Conservation (phyloP, 2,113 vertebrate genomes). For the Oryzias woworae region DNA sequence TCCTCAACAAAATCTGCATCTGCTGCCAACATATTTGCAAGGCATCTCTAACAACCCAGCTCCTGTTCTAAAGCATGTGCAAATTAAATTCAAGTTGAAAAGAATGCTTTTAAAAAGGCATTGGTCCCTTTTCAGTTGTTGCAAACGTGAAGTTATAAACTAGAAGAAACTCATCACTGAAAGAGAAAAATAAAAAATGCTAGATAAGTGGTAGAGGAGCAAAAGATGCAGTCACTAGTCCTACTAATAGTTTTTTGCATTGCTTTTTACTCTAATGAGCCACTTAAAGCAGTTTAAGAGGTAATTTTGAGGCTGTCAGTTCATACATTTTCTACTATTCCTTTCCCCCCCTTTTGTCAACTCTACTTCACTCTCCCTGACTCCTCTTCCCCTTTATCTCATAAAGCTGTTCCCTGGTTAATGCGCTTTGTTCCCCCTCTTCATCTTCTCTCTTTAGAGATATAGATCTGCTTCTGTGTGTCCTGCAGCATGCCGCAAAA, state of each 20-base stretch:
- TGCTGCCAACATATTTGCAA: conserved; percentile 10
- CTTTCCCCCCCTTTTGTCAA: background rate
- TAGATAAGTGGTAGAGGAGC: conserved; percentile 21
- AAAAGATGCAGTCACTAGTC: conserved; percentile 14
- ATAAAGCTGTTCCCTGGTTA: background rate
- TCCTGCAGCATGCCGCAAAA: conserved; percentile 29
- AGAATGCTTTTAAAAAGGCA: background rate
- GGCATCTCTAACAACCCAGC: background rate
- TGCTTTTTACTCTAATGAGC: conserved; percentile 63
- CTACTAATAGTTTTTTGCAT: conserved; percentile 34
- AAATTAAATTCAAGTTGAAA: too few species aligned
- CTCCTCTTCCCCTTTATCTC: background rate
- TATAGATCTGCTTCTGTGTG: conserved; percentile 6
- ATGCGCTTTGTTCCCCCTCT: conserved; percentile 3
- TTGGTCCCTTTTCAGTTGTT: conserved; percentile 2
- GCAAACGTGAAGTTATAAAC: conserved; percentile 25
- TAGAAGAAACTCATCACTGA: conserved; percentile 17
- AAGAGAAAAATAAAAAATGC: conserved; percentile 33
- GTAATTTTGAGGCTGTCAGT: conserved; percentile 32
- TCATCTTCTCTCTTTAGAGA: conserved; percentile 3
- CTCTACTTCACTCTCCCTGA: background rate
- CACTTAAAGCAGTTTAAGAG: conserved; percentile 55
- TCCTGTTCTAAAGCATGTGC: too few species aligned
- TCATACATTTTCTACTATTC: conserved; percentile 5
- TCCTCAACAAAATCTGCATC: background rate